These are phyloP conservation scores for Dicrostonyx torquatus DNA, from an alignment of 2,797 vertebrate genomes.

Conservation along the genomic window DNA sequence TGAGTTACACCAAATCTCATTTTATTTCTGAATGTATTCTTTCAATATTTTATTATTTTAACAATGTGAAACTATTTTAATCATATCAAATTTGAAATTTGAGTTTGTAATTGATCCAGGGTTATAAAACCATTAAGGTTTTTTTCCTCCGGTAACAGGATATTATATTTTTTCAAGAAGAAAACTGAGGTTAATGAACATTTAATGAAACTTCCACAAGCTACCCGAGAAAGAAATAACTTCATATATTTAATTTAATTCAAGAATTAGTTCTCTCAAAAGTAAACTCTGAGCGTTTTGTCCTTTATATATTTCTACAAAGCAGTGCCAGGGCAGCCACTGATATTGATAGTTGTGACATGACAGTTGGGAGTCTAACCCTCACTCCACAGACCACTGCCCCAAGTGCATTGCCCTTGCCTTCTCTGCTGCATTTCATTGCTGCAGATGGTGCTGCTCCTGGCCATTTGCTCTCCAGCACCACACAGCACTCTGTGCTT, in stretches of 20 bases:
- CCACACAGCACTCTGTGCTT: neutral
- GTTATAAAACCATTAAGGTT: neutral
- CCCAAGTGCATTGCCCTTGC: neutral
- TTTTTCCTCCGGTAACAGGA: neutral
- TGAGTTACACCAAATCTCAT: neutral
- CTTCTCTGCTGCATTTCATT: neutral
- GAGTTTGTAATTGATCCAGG: conserved; percentile 38
- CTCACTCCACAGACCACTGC: neutral
- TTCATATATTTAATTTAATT: conserved; percentile 49
- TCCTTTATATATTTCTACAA: neutral
- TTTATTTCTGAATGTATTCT: conserved; percentile 32
- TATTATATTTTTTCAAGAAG: conserved; percentile 19
- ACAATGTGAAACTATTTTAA: conserved; percentile 55
- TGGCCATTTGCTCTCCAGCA: no score
- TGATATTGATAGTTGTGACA: neutral
- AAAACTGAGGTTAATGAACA: conserved; percentile 20
- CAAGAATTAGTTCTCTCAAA: neutral
- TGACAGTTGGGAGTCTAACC: neutral
- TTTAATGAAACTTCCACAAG: conserved; percentile 50
- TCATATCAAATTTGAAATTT: conserved; percentile 41
- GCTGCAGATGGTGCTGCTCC: neutral
- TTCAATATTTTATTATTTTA: conserved; percentile 33
- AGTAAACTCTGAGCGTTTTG: neutral
- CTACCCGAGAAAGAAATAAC: conserved; percentile 16
- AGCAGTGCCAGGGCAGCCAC: neutral